phyloP scores from a whole-genome alignment of 92 coral and sea anemone genomes.

The Porites lobata region DNA sequence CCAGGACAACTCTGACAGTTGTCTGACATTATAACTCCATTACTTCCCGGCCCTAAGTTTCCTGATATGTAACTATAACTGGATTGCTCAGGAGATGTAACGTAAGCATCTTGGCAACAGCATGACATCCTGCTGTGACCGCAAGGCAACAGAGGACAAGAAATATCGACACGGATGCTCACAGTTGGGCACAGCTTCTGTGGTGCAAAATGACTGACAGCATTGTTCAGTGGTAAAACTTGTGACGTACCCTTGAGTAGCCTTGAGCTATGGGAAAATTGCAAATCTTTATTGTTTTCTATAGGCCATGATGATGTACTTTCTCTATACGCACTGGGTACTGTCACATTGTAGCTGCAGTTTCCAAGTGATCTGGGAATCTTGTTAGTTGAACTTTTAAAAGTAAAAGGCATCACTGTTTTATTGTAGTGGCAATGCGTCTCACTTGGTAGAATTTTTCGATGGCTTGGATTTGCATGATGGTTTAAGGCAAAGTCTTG shows the following conservation, averaged over 20 bases:
- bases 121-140: conserved; percentile 5
- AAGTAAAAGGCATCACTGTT: not conserved
- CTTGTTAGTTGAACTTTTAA: conserved; percentile 5
- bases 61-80: not conserved
- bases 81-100: not conserved
- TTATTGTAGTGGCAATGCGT: conserved; percentile 1
- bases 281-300: conserved; percentile 4
- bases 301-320: not conserved
- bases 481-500: not conserved
- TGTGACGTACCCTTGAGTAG: not conserved
- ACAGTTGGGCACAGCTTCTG: conserved; percentile 34
- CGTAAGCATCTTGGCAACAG: not conserved
- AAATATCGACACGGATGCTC: conserved; percentile 46
- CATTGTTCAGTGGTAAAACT: conserved; percentile 21
- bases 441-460: not conserved
- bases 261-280: not conserved
- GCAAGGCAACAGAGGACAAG: conserved; percentile 37
- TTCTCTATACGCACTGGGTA: not conserved
- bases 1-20: conserved; percentile 3
- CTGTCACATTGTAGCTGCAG: not conserved
- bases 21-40: not conserved
- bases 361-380: not conserved
- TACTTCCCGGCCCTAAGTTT: not conserved
- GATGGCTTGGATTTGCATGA: not conserved
- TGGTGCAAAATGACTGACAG: not conserved